Conservation (phyloP, 2,113 vertebrate species). For the Sapajus apella region DNA sequence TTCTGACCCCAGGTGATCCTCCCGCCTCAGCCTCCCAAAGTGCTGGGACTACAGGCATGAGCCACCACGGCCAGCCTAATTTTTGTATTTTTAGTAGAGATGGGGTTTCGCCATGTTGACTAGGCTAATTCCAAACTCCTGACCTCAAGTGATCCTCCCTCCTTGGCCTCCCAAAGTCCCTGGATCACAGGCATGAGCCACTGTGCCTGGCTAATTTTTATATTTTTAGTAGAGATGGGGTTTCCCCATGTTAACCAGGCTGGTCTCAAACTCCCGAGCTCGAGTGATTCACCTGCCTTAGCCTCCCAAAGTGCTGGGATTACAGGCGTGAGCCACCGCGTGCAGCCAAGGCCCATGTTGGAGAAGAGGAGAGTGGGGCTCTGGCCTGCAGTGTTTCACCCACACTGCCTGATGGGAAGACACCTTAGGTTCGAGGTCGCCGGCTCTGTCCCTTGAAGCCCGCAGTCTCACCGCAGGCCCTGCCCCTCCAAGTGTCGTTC, state of each 20-base stretch:
- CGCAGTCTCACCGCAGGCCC: neutral
- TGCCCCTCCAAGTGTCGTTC: neutral
- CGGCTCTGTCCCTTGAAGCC: neutral
- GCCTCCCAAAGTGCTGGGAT: no score
- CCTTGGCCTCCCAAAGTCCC: neutral
- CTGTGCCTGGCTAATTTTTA: neutral
- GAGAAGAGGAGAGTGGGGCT: neutral
- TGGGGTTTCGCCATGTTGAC: no score
- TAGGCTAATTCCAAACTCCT: no score
- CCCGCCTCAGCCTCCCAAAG: no score
- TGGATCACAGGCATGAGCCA: neutral
- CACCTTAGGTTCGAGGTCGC: neutral
- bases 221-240: neutral
- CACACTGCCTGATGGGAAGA: neutral
- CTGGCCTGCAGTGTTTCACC: neutral
- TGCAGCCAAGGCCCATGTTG: neutral
- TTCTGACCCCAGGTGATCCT: no score
- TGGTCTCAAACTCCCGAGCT: no score
- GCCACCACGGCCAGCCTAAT: no score
- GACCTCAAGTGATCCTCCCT: neutral
- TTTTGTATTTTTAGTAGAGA: no score
- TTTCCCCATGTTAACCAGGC: no score
- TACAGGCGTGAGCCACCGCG: no score
- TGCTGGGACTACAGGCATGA: no score
- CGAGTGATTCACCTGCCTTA: no score